Conservation (phyloP, 2,113 vertebrate species). For the Nyctibius bracteatus region DNA sequence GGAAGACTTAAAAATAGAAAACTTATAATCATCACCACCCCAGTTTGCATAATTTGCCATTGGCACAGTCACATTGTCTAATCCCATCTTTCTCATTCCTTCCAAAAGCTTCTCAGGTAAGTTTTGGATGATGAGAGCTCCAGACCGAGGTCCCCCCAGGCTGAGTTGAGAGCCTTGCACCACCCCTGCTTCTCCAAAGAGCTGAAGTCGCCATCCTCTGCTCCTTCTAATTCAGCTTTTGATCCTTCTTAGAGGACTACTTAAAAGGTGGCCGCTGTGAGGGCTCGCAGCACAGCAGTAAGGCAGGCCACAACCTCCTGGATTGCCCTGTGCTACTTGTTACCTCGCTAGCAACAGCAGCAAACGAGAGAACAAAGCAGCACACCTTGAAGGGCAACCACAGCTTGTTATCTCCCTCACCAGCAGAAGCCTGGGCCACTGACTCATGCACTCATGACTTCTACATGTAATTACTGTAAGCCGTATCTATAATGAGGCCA, state of each 20-base stretch:
- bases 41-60: background rate
- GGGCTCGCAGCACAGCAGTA: accelerated
- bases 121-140: background rate
- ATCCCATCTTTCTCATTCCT: background rate
- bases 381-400: background rate
- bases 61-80: background rate
- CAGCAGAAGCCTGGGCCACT: no score
- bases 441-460: background rate
- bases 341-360: background rate
- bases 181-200: background rate
- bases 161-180: background rate
- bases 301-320: background rate
- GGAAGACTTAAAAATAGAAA: conserved; percentile 41
- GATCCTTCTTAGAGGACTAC: background rate
- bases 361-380: background rate
- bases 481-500: background rate
- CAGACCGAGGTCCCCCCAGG: accelerated
- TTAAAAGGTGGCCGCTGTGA: accelerated
- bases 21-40: background rate
- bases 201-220: accelerated
- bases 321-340: background rate
- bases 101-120: background rate
- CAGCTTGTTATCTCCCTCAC: background rate
- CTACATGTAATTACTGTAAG: background rate
- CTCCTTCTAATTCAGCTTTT: background rate